Base-by-base conservation (phyloP, 2,888 invertebrate species). In the Microctonus brassicae region DNA sequence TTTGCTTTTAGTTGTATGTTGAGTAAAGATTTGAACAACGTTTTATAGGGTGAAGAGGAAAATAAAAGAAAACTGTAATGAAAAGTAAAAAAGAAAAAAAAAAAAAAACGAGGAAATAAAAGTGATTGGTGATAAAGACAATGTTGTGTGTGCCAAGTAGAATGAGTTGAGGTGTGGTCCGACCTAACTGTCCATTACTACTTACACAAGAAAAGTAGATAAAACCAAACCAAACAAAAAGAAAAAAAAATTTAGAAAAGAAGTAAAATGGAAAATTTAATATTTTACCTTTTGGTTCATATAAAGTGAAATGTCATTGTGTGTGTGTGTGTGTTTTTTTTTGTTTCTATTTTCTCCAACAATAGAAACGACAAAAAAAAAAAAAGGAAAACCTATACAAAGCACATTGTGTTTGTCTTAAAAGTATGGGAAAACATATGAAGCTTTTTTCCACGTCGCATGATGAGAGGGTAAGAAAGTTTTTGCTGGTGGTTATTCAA, bases 401-500 rank as follows among this genome's bases (percentile, higher is more conserved):
- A 7, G 47, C 17, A 47, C 17, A n/a, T 47, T 47, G 17, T 47
- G 17, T 47, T 47, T 47, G 17, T 17, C 17, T 29, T 57, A n/a
- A 57, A 22, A 11, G n/a, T 26, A 26, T n/a, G n/a, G n/a, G n/a
- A 3, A n/a, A n/a, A 55, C 4, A 24, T 55, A 24, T n/a, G 17
- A 22, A 29, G 57, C 11, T 55, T 57, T 57, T 47, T 26, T 57
- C n/a, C 29, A 3, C 11, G 29, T 57, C 57, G 26, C n/a, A 29
- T 57, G 24, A 29, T 24, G 13, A 57, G 57, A 42, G 62, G 62
- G 36, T 34, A 62, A 42, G 26, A 39, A 62, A 62, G 62, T 62
- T 62, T 62, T 62, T 47, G 62, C 62, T 17, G 62, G 62, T 42
- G 62, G 34, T 62, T 62, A 62, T 62, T 42, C 42, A 39, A 62